These are phyloP conservation scores for Thomomys bottae DNA, from an alignment of 2,113 vertebrate genomes.

Conservation along the genomic window DNA sequence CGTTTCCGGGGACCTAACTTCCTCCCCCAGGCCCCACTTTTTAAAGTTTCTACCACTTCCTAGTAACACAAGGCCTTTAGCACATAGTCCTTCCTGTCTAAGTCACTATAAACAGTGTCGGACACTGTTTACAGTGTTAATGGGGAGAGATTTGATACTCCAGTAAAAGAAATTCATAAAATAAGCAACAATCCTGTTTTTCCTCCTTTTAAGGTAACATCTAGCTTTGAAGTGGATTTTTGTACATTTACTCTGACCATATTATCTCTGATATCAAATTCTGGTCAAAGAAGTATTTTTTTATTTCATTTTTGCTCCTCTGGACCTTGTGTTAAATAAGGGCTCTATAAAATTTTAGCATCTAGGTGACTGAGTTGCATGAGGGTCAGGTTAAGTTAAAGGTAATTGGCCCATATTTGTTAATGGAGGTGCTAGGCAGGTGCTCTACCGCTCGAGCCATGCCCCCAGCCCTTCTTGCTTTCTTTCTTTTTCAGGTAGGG, in stretches of 20 bases:
- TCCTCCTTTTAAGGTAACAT: background rate
- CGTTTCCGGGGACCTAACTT: background rate
- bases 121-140: constrained; percentile 1
- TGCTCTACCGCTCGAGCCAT: no score
- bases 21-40: background rate
- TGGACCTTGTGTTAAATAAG: background rate
- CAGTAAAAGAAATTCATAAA: constrained; percentile 10
- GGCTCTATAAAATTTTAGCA: background rate
- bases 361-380: background rate
- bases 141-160: background rate
- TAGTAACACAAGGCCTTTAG: background rate
- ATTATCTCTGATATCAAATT: background rate
- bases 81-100: background rate
- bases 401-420: background rate
- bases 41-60: background rate
- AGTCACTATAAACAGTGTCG: background rate
- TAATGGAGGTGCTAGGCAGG: background rate
- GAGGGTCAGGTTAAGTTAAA: background rate
- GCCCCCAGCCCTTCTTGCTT: background rate
- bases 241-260: background rate
- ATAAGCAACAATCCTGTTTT: constrained; percentile 18
- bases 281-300: constrained; percentile 18
- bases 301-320: background rate
- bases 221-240: constrained; percentile 46
- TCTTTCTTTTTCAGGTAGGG: background rate